These are phyloP conservation scores for Nymphicus hollandicus DNA, from an alignment of 2,113 vertebrate genomes.

Conservation along the genomic window DNA sequence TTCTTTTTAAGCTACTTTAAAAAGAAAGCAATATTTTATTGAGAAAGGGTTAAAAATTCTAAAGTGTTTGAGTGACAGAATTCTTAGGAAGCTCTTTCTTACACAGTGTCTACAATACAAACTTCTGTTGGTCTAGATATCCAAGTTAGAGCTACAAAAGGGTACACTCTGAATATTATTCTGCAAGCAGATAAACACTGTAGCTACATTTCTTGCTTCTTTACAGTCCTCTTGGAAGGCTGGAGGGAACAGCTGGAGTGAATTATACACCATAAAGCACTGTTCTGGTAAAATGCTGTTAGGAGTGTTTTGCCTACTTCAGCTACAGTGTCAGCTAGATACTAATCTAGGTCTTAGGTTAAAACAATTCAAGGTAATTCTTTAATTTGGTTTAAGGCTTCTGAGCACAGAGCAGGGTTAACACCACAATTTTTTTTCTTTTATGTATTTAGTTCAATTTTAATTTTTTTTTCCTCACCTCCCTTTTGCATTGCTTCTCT, in stretches of 20 bases:
- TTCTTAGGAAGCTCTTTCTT: background rate
- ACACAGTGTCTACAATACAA: accelerated
- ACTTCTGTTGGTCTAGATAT: background rate
- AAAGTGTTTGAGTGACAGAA: background rate
- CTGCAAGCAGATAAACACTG: background rate
- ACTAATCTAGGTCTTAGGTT: background rate
- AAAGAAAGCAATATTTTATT: background rate
- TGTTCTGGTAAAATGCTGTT: background rate
- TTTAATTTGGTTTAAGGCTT: background rate
- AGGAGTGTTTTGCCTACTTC: background rate
- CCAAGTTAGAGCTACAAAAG: background rate
- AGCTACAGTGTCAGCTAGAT: background rate
- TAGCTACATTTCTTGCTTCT: background rate
- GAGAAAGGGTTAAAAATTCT: background rate
- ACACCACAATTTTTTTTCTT: background rate
- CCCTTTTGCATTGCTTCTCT: background rate
- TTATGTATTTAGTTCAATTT: background rate
- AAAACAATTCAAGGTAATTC: background rate
- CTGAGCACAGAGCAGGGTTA: background rate
- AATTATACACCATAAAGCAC: background rate
- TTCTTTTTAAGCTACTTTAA: background rate
- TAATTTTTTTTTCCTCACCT: background rate
- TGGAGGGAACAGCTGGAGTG: background rate
- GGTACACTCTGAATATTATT: background rate
- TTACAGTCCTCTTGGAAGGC: background rate